Conservation (phyloP, 2,888 invertebrate species). For the Merodon equestris region DNA sequence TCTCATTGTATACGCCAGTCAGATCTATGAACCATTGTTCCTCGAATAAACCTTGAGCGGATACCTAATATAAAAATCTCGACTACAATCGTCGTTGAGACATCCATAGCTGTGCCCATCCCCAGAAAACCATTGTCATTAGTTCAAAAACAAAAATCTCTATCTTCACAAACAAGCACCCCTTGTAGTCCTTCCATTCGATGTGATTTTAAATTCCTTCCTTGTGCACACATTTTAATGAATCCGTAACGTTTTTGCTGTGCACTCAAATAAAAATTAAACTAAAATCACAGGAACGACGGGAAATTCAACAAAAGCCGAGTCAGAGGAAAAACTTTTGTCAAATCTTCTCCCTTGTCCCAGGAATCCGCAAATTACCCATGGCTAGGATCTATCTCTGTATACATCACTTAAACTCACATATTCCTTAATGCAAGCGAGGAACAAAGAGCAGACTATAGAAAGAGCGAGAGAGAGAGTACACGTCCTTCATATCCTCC, state of each 20-base stretch:
- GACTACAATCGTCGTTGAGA: too few relatives aligned
- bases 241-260: conserved; percentile 65
- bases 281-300: conserved; percentile 66
- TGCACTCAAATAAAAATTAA: conserved; percentile 66
- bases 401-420: background rate
- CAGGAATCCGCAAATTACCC: conserved; percentile 62
- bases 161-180: background rate
- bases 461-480: conserved; percentile 8
- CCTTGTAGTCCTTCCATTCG: conserved; percentile 3
- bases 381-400: conserved; percentile 17
- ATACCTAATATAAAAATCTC: too few relatives aligned
- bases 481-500: conserved; percentile 14
- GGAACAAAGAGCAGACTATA: conserved; percentile 2
- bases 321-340: conserved; percentile 35
- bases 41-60: too few relatives aligned
- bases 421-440: too few relatives aligned
- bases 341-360: conserved; percentile 49
- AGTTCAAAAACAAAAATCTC: background rate
- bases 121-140: background rate
- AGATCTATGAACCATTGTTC: too few relatives aligned
- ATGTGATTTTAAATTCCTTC: conserved; percentile 63
- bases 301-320: conserved; percentile 53
- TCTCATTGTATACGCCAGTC: too few relatives aligned
- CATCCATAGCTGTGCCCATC: too few relatives aligned
- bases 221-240: conserved; percentile 67